These are phyloP conservation scores for Tipula lateralis DNA, from an alignment of 2,888 invertebrate genomes.

Conservation along the genomic window DNA sequence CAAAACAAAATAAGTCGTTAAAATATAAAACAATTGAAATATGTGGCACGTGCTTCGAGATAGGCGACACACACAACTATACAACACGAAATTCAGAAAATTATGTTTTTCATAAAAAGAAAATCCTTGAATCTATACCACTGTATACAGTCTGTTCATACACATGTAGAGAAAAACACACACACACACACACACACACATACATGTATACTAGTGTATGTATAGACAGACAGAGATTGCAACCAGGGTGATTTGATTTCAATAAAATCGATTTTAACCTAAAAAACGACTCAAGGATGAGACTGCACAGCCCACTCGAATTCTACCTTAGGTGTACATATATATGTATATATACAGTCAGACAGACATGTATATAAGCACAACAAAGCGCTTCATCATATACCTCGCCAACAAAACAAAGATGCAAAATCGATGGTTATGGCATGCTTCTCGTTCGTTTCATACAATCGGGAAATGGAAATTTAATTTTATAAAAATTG, in stretches of 20 bases:
- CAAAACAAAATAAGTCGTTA: not conserved
- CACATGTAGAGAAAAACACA: no score
- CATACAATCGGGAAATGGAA: slow-evolving; percentile 7
- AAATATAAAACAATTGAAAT: not conserved
- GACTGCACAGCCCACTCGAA: not conserved
- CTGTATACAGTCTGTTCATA: no score
- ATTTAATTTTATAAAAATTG: not conserved
- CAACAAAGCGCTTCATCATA: not conserved
- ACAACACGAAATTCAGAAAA: no score
- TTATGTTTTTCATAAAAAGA: no score
- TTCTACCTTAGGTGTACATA: not conserved
- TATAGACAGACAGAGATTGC: not conserved
- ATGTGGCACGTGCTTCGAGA: not conserved
- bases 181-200: not conserved
- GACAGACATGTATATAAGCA: no score
- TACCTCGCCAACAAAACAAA: not conserved
- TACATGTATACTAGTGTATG: not conserved
- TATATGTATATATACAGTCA: not conserved
- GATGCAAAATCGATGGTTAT: not conserved
- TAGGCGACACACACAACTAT: no score
- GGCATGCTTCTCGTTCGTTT: not conserved
- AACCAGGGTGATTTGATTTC: not conserved
- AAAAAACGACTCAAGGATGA: not conserved
- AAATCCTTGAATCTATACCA: not conserved
- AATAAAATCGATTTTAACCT: slow-evolving; percentile 8